Evolutionary conservation across 2,888 invertebrate genomes (phyloP).

Genomic region (Xestia sexstrigata): DNA sequence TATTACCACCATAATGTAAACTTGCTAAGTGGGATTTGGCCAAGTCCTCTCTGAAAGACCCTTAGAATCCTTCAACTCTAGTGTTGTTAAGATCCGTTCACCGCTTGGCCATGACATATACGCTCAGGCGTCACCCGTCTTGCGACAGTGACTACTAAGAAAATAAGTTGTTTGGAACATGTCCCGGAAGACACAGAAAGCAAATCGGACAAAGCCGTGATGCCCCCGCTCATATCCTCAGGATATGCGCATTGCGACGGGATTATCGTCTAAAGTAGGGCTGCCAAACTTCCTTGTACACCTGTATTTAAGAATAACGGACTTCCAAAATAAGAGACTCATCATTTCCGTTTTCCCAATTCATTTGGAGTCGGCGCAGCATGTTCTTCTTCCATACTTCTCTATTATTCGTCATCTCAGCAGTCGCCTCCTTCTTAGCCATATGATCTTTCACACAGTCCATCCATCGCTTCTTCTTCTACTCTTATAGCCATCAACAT

Average conservation of each 20-base stretch:
- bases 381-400: too few relatives aligned
- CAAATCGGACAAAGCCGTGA: not conserved
- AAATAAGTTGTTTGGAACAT: not conserved
- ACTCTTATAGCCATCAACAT: too few relatives aligned
- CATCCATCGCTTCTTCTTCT: too few relatives aligned
- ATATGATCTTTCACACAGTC: too few relatives aligned
- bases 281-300: not conserved
- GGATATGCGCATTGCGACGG: not conserved
- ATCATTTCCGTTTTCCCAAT: too few relatives aligned
- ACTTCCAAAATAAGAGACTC: too few relatives aligned
- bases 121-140: not conserved
- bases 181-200: not conserved
- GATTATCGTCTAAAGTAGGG: not conserved
- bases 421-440: too few relatives aligned
- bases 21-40: conserved; percentile 36
- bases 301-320: too few relatives aligned
- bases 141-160: not conserved
- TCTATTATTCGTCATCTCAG: too few relatives aligned
- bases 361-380: too few relatives aligned
- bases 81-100: conserved; percentile 19
- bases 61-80: conserved; percentile 33
- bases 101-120: not conserved
- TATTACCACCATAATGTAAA: conserved; percentile 46
- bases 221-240: not conserved
- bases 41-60: conserved; percentile 21